Conservation (phyloP, 2,113 vertebrate species). For the Cygnus atratus region DNA sequence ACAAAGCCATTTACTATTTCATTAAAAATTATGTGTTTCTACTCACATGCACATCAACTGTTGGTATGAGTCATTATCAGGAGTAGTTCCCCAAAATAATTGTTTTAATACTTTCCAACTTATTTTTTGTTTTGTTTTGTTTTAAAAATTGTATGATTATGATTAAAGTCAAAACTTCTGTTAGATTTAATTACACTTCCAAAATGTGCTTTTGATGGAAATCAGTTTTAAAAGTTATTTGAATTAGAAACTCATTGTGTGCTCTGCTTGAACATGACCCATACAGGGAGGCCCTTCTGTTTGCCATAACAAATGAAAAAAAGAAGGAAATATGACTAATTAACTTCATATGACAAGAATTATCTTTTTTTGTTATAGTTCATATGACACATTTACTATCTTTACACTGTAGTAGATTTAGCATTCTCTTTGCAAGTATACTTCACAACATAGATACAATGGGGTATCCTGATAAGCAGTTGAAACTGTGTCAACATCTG, state of each 20-base stretch:
- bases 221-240: background rate
- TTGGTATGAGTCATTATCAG: background rate
- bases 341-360: background rate
- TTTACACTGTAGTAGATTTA: background rate
- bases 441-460: background rate
- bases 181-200: background rate
- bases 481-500: background rate
- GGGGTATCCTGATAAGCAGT: background rate
- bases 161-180: background rate
- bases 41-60: background rate
- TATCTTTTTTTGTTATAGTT: background rate
- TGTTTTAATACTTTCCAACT: background rate
- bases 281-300: background rate
- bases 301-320: background rate
- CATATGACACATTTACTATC: background rate
- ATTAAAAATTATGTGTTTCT: background rate
- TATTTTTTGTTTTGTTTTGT: background rate
- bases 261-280: background rate
- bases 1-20: background rate
- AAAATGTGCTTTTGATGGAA: background rate
- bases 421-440: background rate
- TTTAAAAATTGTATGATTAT: background rate
- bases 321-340: background rate
- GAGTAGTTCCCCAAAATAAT: background rate
- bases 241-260: background rate